phyloP scores from a whole-genome alignment of 2,888 invertebrate species.

The Marasmarcha lunaedactyla region DNA sequence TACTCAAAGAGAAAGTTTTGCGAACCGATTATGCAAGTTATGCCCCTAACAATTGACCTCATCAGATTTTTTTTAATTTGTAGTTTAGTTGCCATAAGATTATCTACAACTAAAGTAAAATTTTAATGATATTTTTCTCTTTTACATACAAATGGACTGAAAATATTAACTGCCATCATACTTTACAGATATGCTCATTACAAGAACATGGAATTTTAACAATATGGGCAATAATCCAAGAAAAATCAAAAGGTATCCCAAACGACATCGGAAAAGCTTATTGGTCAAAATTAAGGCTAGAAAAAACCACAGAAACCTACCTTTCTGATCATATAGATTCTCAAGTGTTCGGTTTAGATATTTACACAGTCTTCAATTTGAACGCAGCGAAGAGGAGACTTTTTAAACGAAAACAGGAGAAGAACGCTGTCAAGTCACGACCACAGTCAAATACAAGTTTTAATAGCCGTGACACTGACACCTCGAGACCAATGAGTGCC shows the following conservation, averaged over 20 bases:
- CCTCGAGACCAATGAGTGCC: conserved; percentile 38
- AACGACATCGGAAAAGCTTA: conserved; percentile 46
- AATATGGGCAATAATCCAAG: conserved; percentile 50
- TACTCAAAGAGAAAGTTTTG: conserved; percentile 10
- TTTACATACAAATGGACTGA: too few relatives aligned
- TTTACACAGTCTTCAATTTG: conserved; percentile 31
- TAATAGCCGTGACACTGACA: conserved; percentile 24
- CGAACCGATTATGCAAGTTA: neutral
- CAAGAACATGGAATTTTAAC: conserved; percentile 43
- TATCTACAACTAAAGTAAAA: too few relatives aligned
- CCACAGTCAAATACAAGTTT: conserved; percentile 29
- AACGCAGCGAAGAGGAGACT: conserved; percentile 42
- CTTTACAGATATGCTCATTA: conserved; percentile 39
- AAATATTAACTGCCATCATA: too few relatives aligned
- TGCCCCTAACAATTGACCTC: neutral
- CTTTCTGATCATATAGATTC: conserved; percentile 31
- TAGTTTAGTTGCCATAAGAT: too few relatives aligned
- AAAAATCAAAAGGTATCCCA: conserved; percentile 25
- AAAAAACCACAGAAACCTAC: conserved; percentile 35
- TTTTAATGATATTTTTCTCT: too few relatives aligned
- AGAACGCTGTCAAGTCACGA: conserved; percentile 21
- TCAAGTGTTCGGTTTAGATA: conserved; percentile 12
- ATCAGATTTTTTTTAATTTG: too few relatives aligned
- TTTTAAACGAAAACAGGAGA: conserved; percentile 31
- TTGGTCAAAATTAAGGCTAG: conserved; percentile 47